Evolutionary conservation across 2,113 vertebrate species (phyloP).

Genomic region (Speoplatyrhinus poulsoni): DNA sequence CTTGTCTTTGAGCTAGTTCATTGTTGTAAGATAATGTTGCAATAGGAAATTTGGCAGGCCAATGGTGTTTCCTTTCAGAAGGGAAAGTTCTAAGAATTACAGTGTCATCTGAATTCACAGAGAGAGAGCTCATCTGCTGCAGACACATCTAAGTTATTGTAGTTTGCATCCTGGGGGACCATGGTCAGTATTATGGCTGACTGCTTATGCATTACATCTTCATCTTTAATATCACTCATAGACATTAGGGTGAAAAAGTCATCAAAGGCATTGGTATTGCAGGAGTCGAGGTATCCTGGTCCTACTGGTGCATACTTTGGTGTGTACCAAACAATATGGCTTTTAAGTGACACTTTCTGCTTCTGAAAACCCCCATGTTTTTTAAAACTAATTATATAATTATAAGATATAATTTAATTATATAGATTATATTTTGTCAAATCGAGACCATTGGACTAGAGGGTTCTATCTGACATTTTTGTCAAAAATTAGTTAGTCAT

Average conservation of each 20-base stretch:
- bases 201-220: conserved; percentile 27
- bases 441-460: too few relatives aligned
- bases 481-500: too few relatives aligned
- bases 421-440: too few relatives aligned
- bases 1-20: conserved; percentile 20
- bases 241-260: conserved; percentile 36
- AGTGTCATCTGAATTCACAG: conserved; percentile 17
- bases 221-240: conserved; percentile 34
- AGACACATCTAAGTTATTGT: conserved; percentile 7
- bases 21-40: conserved; percentile 27
- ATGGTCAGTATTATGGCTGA: not conserved
- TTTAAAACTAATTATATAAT: too few relatives aligned
- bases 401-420: too few relatives aligned
- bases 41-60: conserved; percentile 31
- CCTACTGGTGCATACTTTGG: too few relatives aligned
- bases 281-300: too few relatives aligned
- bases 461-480: too few relatives aligned
- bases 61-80: conserved; percentile 16
- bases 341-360: too few relatives aligned
- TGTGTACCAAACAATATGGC: too few relatives aligned
- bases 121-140: not conserved
- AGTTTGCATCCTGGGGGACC: not conserved
- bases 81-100: not conserved
- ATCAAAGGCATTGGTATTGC: conserved; percentile 24
- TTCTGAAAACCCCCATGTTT: too few relatives aligned